Percentiles rank a stretch among this genome's conserved stretches.
These are phyloP conservation scores for Phengaris alcon DNA, from an alignment of 2,888 invertebrate species.

Conservation along the genomic window DNA sequence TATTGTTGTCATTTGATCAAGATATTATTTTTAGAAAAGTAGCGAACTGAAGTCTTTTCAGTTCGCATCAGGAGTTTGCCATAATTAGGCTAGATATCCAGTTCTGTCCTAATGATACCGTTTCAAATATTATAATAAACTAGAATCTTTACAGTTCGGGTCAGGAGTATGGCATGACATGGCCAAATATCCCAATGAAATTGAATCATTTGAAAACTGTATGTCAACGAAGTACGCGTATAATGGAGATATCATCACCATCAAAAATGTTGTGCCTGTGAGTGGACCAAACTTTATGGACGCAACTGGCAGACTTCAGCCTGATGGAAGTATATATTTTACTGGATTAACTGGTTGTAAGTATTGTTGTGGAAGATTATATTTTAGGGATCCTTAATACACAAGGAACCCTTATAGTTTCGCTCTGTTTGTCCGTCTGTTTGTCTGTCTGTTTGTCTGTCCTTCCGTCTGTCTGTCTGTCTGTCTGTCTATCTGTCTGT, in stretches of 20 bases:
- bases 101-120: too few species aligned
- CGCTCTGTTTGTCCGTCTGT: too few species aligned
- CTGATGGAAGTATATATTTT: conserved; percentile 6
- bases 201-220: background rate
- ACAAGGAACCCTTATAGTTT: too few species aligned
- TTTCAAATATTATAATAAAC: background rate
- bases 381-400: too few species aligned
- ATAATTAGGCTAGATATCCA: too few species aligned
- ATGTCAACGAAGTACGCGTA: background rate
- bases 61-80: background rate
- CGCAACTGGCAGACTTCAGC: background rate
- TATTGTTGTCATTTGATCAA: too few species aligned
- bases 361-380: background rate
- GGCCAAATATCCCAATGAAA: background rate
- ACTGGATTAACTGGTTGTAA: background rate
- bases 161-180: background rate
- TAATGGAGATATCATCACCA: background rate
- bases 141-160: background rate
- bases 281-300: background rate
- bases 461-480: too few species aligned
- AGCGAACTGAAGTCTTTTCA: too few species aligned
- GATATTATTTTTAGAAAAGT: too few species aligned
- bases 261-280: background rate
- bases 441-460: too few species aligned
- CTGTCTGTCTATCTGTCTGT: too few species aligned